Percentiles rank a stretch among this genome's conserved stretches.
Conservation (phyloP, 2,888 invertebrate genomes). For the Argynnis bischoffii region DNA sequence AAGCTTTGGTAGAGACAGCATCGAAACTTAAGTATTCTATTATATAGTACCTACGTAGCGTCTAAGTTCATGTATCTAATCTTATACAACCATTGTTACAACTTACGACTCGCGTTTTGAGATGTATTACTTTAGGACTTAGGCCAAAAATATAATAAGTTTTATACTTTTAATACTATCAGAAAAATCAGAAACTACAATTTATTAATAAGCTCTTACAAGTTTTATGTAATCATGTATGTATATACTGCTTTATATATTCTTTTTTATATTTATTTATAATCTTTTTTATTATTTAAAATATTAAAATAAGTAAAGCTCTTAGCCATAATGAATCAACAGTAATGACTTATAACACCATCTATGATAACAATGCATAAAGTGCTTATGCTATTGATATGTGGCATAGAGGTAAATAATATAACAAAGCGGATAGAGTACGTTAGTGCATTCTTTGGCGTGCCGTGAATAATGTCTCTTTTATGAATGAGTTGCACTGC, state of each 20-base stretch:
- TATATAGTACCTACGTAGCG: neutral
- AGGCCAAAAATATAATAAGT: neutral
- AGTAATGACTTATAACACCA: neutral
- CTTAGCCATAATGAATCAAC: too few species aligned
- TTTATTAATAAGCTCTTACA: too few species aligned
- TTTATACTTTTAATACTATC: too few species aligned
- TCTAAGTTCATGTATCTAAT: slow-evolving; percentile 12
- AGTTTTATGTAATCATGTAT: too few species aligned
- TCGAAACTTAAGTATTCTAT: too few species aligned
- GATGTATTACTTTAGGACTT: neutral
- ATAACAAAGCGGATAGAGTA: slow-evolving; percentile 30
- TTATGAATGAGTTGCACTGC: slow-evolving; percentile 28
- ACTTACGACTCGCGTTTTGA: slow-evolving; percentile 10
- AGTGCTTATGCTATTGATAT: slow-evolving; percentile 15
- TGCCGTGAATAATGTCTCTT: slow-evolving; percentile 30
- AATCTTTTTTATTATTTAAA: too few species aligned
- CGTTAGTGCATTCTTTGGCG: slow-evolving; percentile 41
- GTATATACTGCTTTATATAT: too few species aligned
- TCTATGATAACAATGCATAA: slow-evolving; percentile 12
- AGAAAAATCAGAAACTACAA: too few species aligned
- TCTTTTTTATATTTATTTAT: too few species aligned
- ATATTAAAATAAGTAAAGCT: too few species aligned
- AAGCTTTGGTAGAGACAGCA: too few species aligned
- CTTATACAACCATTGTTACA: slow-evolving; percentile 9
- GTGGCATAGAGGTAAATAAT: slow-evolving; percentile 17